Percentiles rank a stretch among this genome's conserved stretches.
Conservation (phyloP, 1,140 invertebrate species). For the Drosophila guanche region DNA sequence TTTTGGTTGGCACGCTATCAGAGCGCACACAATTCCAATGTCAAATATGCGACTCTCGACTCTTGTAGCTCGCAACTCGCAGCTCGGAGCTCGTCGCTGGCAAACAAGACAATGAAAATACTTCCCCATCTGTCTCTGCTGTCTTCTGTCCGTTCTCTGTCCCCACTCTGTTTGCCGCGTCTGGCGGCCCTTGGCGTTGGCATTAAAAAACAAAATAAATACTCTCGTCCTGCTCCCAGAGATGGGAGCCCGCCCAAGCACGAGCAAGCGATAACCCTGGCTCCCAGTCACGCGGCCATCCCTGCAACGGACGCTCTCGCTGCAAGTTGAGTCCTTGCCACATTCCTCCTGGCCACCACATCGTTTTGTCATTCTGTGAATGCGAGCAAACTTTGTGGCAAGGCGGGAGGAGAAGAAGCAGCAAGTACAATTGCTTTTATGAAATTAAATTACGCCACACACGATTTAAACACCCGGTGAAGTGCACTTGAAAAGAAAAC, state of each 20-base stretch:
- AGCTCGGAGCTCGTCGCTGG: slow-evolving; percentile 38
- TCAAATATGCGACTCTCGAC: slow-evolving; percentile 74
- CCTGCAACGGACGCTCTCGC: slow-evolving; percentile 3
- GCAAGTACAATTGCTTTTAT: slow-evolving; percentile 74
- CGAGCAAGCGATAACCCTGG: not conserved
- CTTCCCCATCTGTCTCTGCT: slow-evolving; percentile 62
- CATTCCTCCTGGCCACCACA: slow-evolving; percentile 49
- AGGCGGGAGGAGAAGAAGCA: slow-evolving; percentile 3
- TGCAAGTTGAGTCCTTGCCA: slow-evolving; percentile 26
- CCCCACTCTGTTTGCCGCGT: slow-evolving; percentile 24
- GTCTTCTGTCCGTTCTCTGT: slow-evolving; percentile 11
- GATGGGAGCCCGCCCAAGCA: slow-evolving; percentile 15
- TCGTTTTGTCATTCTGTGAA: slow-evolving; percentile 68
- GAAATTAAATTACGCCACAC: slow-evolving; percentile 75
- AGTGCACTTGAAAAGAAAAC: slow-evolving; percentile 11
- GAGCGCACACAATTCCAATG: slow-evolving; percentile 74
- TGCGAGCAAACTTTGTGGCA: slow-evolving; percentile 55
- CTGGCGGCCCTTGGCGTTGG: slow-evolving; percentile 49
- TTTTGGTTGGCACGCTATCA: slow-evolving; percentile 74
- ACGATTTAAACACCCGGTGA: slow-evolving; percentile 48
- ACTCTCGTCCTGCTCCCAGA: slow-evolving; percentile 26
- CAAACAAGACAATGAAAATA: slow-evolving; percentile 81
- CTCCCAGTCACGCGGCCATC: slow-evolving; percentile 20
- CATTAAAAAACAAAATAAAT: slow-evolving; percentile 72
- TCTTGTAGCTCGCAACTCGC: not conserved